Evolutionary conservation across 1,140 invertebrate genomes (phyloP), one percentile per base, ranked within the genome.

Genomic region (Lethocerus indicus): DNA sequence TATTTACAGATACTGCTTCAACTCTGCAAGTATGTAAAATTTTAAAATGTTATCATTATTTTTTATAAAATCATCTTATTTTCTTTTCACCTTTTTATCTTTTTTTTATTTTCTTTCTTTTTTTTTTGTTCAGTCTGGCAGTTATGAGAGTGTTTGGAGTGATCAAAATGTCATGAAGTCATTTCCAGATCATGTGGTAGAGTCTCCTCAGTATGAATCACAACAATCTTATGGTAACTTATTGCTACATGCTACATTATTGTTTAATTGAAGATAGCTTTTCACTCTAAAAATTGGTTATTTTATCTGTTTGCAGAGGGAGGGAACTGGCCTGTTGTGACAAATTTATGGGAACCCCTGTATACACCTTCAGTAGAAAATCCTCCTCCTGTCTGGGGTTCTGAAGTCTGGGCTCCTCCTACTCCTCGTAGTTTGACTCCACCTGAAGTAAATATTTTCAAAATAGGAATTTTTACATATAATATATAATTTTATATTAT

Each of bases 321-420:
- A 13, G 47, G 44, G 47, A 68, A 65, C 45, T 69, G 67, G 67
- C 58, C 62, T 14, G 61, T 61, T 39, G 55, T 67, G 2, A 63
- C 67, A 53, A 64, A 64, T n/a, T 64, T 67, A 56, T 69, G 68
- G 68, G 63, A 69, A 56, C 67, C 67, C 4, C 55, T 69, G 21
- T 68, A 68, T 26, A 65, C 63, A 2, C 61, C 67, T 53, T 59
- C 66, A 25, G 59, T 60, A 25, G 52, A 65, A 20, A 59, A 62
- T n/a, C 54, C 60, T 9, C 61, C 64, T 0, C 49, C 59, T 28
- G 55, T 50, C 55, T 50, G 58, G 35, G 56, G 51, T 20, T 49
- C 47, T 18, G 54, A 53, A 39, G 54, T 54, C 37, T 53, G 55
- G 53, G 54, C 47, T 4, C 54, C 54, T 21, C 49, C 49, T 2